Percentiles rank a stretch among this genome's conserved stretches.
phyloP scores from a whole-genome alignment of 2,797 vertebrate species.

The Pogoniulus pusillus region DNA sequence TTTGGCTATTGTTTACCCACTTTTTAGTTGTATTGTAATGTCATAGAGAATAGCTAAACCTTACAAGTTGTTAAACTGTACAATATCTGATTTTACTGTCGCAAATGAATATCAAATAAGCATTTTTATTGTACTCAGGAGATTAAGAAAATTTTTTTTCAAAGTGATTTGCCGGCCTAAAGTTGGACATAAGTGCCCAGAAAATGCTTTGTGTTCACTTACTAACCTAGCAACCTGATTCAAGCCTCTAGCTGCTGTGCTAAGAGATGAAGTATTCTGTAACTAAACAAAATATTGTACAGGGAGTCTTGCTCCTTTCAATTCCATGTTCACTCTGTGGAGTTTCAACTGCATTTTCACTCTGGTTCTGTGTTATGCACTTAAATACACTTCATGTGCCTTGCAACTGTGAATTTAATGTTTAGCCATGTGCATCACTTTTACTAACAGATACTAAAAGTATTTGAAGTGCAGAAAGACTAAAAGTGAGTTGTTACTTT shows the following conservation, averaged over 20 bases:
- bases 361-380: not conserved
- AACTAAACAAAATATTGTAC: not conserved
- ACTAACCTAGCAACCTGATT: not conserved
- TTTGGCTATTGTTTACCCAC: not conserved
- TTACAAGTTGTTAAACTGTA: not conserved
- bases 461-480: not conserved
- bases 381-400: not conserved
- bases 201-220: not conserved
- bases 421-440: not conserved
- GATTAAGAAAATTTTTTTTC: not conserved
- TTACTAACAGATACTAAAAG: not conserved
- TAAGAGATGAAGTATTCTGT: not conserved
- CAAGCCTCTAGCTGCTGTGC: not conserved
- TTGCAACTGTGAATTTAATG: not conserved
- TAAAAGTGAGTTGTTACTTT: not conserved
- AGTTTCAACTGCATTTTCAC: not conserved
- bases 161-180: not conserved
- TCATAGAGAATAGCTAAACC: not conserved
- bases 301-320: not conserved
- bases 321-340: not conserved
- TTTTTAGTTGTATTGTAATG: not conserved
- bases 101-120: not conserved
- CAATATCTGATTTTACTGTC: not conserved
- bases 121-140: not conserved
- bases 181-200: not conserved